A percentile compares a stretch with the other conserved stretches of the same genome.
These are phyloP conservation scores for Holotrichia oblita DNA, from an alignment of 1,140 invertebrate species.

Conservation along the genomic window DNA sequence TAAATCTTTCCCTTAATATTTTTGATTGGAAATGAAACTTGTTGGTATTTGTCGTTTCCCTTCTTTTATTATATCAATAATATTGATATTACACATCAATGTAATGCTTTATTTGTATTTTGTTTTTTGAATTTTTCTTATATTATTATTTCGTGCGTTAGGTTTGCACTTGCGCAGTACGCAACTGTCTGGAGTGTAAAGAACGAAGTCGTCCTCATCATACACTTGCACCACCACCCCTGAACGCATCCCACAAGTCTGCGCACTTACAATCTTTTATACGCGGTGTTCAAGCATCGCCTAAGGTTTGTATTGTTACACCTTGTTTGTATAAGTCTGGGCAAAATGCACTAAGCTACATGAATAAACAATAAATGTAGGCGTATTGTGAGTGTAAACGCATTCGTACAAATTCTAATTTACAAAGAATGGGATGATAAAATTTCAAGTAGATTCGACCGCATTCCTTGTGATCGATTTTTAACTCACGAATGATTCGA, in stretches of 20 bases:
- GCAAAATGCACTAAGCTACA: no score
- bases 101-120: slow-evolving; percentile 7
- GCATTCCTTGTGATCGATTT: no score
- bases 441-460: no score
- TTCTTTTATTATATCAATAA: not conserved
- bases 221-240: slow-evolving; percentile 61
- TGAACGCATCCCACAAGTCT: slow-evolving; percentile 68
- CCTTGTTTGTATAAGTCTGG: not conserved
- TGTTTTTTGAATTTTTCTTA: slow-evolving; percentile 8
- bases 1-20: no score
- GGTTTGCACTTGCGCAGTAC: slow-evolving; percentile 97
- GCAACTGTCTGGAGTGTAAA: slow-evolving; percentile 98
- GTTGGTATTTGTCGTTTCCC: not conserved
- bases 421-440: no score
- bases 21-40: not conserved
- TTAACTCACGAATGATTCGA: no score
- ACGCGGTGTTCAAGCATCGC: slow-evolving; percentile 84
- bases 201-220: slow-evolving; percentile 80
- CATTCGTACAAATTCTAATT: no score
- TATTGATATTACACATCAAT: slow-evolving; percentile 22
- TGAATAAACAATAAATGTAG: no score
- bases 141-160: slow-evolving; percentile 61
- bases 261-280: slow-evolving; percentile 86
- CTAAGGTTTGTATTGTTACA: slow-evolving; percentile 73
- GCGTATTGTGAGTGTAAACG: no score